phyloP scores from a whole-genome alignment of 2,888 invertebrate species.

The Shargacucullia verbasci region DNA sequence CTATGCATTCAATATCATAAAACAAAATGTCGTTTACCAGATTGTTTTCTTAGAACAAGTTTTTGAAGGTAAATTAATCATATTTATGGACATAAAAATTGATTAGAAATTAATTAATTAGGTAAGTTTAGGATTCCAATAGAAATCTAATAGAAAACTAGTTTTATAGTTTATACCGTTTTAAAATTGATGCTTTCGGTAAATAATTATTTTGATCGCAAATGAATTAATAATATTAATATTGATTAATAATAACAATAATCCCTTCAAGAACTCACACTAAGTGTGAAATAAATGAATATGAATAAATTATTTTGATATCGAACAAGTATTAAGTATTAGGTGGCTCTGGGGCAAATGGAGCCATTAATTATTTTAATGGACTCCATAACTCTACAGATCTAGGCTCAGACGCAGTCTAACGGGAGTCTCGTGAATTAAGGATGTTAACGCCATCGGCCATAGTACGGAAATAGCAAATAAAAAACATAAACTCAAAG shows the following conservation, averaged over 20 bases:
- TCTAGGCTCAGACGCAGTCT: constrained; percentile 25
- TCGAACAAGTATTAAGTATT: constrained; percentile 19
- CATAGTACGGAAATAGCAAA: constrained; percentile 11
- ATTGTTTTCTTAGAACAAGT: constrained; percentile 3
- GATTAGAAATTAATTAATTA: constrained; percentile 8
- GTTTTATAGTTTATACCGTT: too few species aligned
- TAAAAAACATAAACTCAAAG: neutral
- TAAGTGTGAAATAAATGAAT: constrained; percentile 37
- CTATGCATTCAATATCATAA: constrained; percentile 36
- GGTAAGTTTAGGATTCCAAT: neutral
- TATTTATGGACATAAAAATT: neutral
- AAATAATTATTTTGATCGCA: too few species aligned
- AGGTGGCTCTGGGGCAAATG: constrained; percentile 34
- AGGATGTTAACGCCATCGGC: constrained; percentile 3
- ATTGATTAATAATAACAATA: too few species aligned
- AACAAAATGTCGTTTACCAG: constrained; percentile 16
- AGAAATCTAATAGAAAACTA: neutral
- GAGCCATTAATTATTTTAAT: constrained; percentile 45
- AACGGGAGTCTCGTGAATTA: constrained; percentile 32
- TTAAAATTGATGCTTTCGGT: too few species aligned
- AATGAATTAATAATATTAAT: too few species aligned
- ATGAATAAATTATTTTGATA: constrained; percentile 32
- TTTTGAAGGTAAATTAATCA: constrained; percentile 13
- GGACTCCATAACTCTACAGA: constrained; percentile 31
- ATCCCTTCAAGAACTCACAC: neutral